Evolutionary conservation across 1,140 invertebrate species (phyloP), one percentile per base, ranked within the genome.

Genomic region (Drosophila truncata): DNA sequence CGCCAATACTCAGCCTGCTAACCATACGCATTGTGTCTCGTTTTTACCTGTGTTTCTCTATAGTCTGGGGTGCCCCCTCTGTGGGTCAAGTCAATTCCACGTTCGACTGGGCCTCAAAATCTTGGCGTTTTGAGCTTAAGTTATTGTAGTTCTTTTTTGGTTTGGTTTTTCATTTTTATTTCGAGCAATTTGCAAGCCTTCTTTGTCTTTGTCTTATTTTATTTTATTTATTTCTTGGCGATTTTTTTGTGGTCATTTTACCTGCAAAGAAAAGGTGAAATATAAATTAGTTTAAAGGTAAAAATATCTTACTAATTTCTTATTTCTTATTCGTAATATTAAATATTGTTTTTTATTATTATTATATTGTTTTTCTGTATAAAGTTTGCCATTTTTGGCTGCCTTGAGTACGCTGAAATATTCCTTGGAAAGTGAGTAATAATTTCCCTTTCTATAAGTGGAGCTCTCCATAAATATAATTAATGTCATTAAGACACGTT

Each of bases 191-290:
- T 67, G 20, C 39, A 62, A 29, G 8, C 9, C 47, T 47, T 9
- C 62, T 76, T 80, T n/a, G n/a, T n/a, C n/a, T n/a, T n/a, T n/a
- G n/a, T 76, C 49, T 55, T 63, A 52, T 61, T 80, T 78, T 86
- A 52, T 42, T 35, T 66, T 63, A 64, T 82, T 78, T 86, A 52
- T 42, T 35, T 63, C 54, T 55, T n/a, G 33, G 29, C 35, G 63
- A 42, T 18, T 67, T 18, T 67, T 57, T 49, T 8, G 20, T 16
- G n/a, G 16, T 31, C 62, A 64, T 66, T 81, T 71, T 71, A 60
- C 60, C 80, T 82, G 80, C 16, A 79, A 70, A 47, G 23, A 46
- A 44, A 27, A 23, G 6, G 10, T 3, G 6, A 1, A 65, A 52
- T 16, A 64, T 16, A 14, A 64, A 64, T 64, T 50, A 69, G 35